phyloP scores from a whole-genome alignment of 1,140 invertebrate species.

The Mamestra configurata region DNA sequence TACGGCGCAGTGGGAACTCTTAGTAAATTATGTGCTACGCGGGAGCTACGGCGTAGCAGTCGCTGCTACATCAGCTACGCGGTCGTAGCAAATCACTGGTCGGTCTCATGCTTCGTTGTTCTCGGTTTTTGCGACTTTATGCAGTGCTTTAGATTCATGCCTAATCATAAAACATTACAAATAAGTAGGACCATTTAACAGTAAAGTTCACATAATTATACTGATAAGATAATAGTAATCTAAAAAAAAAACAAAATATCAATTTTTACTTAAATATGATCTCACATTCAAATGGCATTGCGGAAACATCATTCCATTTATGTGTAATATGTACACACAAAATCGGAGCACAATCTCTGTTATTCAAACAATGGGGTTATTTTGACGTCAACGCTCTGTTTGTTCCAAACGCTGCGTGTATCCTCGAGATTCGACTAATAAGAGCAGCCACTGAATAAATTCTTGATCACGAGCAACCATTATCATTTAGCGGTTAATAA shows the following conservation, averaged over 20 bases:
- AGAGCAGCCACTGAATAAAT: slow-evolving; percentile 64
- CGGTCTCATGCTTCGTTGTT: neutral
- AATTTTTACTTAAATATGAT: neutral
- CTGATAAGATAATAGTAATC: neutral
- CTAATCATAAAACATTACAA: no score
- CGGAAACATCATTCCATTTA: slow-evolving; percentile 39
- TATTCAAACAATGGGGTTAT: slow-evolving; percentile 55
- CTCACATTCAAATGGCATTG: slow-evolving; percentile 15
- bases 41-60: neutral
- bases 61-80: slow-evolving; percentile 1
- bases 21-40: neutral
- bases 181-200: no score
- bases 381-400: slow-evolving; percentile 50
- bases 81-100: neutral
- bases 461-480: slow-evolving; percentile 72
- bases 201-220: no score
- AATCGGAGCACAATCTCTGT: slow-evolving; percentile 48
- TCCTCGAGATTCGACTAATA: slow-evolving; percentile 54
- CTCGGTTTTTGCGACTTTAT: neutral
- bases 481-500: slow-evolving; percentile 80
- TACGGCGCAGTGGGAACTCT: neutral
- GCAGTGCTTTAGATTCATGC: neutral
- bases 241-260: neutral
- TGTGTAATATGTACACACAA: slow-evolving; percentile 46
- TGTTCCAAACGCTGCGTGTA: slow-evolving; percentile 27